A percentile compares a stretch with the other conserved stretches of the same genome.
Conservation (phyloP, 2,888 invertebrate species). For the Lepidocyrtoides sp. region DNA sequence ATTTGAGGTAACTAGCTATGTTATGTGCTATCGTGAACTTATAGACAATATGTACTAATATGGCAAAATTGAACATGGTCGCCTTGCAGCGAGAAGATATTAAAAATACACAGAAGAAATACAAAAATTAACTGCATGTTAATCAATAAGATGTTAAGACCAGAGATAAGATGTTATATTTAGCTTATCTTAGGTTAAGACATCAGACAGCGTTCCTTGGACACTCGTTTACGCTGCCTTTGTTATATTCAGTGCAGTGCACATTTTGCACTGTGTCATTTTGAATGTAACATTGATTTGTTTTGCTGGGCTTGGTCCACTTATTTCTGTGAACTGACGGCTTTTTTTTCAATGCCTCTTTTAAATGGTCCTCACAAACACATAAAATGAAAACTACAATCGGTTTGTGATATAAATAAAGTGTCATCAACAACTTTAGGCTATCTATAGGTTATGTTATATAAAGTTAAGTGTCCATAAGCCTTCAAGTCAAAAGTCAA, state of each 20-base stretch:
- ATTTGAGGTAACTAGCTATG: not conserved
- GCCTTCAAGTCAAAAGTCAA: slow-evolving; percentile 15
- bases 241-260: too few species aligned
- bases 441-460: too few species aligned
- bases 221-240: too few species aligned
- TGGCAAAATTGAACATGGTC: not conserved
- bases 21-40: too few species aligned
- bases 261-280: not conserved
- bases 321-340: not conserved
- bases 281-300: not conserved
- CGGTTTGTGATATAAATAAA: not conserved
- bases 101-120: too few species aligned
- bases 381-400: not conserved
- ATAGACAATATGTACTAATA: not conserved
- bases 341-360: not conserved
- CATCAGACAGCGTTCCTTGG: not conserved
- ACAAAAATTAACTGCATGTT: too few species aligned
- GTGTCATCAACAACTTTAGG: not conserved
- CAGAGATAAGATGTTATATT: too few species aligned
- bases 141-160: too few species aligned
- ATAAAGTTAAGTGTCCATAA: not conserved
- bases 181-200: not conserved
- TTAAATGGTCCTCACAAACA: not conserved
- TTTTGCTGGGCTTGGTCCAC: not conserved
- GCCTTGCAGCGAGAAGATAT: slow-evolving; percentile 11